A percentile compares a stretch with the other conserved stretches of the same genome.
Conservation (phyloP, 1,140 invertebrate genomes). For the Araneus ventricosus region DNA sequence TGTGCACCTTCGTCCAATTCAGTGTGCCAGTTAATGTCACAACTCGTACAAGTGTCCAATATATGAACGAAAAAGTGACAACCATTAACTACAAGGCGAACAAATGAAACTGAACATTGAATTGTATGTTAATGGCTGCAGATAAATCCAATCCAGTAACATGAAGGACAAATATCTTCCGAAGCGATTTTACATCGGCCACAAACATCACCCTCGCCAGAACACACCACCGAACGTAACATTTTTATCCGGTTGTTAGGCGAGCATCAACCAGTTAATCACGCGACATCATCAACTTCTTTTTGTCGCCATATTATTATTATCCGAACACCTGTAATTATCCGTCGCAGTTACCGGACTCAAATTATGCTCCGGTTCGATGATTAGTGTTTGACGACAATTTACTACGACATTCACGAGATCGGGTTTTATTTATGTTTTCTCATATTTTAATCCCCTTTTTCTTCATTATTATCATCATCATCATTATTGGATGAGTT, state of each 20-base stretch:
- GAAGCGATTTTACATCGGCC: neutral
- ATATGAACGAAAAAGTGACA: neutral
- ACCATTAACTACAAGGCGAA: neutral
- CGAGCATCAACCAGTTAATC: conserved; percentile 45
- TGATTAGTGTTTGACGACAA: conserved; percentile 70
- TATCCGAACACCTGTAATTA: conserved; percentile 66
- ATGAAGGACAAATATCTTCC: neutral
- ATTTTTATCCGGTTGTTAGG: conserved; percentile 47
- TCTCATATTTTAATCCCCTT: conserved; percentile 27
- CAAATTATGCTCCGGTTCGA: conserved; percentile 28
- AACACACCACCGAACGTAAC: neutral
- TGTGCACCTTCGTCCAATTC: too few relatives aligned
- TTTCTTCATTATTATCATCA: conserved; percentile 13
- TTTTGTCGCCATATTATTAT: conserved; percentile 61
- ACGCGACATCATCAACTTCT: conserved; percentile 54
- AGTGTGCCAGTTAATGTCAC: too few relatives aligned
- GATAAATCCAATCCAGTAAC: neutral
- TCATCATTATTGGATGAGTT: neutral
- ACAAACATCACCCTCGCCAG: neutral
- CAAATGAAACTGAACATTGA: neutral
- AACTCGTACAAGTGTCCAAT: neutral
- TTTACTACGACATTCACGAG: conserved; percentile 67
- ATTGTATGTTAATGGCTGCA: conserved; percentile 42
- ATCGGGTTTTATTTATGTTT: conserved; percentile 54
- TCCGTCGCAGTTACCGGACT: neutral